Base-by-base conservation (phyloP, 2,113 vertebrate genomes). In the Malurus cyaneus region DNA sequence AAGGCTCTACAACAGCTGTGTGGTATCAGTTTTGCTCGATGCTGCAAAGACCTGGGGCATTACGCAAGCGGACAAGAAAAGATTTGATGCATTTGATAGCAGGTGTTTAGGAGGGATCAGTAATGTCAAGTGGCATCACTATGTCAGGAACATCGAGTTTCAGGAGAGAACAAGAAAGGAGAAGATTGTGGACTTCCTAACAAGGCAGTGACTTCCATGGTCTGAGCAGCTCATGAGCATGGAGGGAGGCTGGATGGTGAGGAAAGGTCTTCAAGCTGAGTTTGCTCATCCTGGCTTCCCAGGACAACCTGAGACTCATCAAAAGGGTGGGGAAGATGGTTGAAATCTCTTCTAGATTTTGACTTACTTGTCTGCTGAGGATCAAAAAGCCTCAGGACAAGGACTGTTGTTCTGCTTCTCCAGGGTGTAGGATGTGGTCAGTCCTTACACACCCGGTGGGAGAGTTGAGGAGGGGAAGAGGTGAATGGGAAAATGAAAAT, bases 51-150 rank as follows among this genome's bases (percentile, higher is more conserved):
- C 95, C 94, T 94, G 96, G 92, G 73, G 95, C 97, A 97, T 97
- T 97, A 96, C 94, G 96, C 96, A 95, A 97, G 95, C 91, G 42
- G 96, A 97, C 97, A 96, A 97, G 96, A 97, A 97, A 97, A 97
- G 96, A 96, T 94, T 96, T 97, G 97, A 98, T 98, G 97, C 96
- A 97, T 97, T 96, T 92, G 85, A 96, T 96, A 97, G 97, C 97
- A 98, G 97, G 97, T 98, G 97, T 96, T 97, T 96, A 92, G 91
- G 89, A 93, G 95, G 95, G 96, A 97, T 97, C 94, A 94, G 94
- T 92, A 93, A 97, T 97, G 97, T 94, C 96, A 97, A 89, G 92
- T 89, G 91, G 94, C 91, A 90, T 88, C 93, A 89, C 94, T 80
- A 54, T 95, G 92, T 88, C 70, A 87, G 96, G 94, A 93, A 96